A percentile compares a stretch with the other conserved stretches of the same genome.
Evolutionary conservation across 92 coral and sea anemone genomes (phyloP).

Genomic region (Muricea muricata): DNA sequence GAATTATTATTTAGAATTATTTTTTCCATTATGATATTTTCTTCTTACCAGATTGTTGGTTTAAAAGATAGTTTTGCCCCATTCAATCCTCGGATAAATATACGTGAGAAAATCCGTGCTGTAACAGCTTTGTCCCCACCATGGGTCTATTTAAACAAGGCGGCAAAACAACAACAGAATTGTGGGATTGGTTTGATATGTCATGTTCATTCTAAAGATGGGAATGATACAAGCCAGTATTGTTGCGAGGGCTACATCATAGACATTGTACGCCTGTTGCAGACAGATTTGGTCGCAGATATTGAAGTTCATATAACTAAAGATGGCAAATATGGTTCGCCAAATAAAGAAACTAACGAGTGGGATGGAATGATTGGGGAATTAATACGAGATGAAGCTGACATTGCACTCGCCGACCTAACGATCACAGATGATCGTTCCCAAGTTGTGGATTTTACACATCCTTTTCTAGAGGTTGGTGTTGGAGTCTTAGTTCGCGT

Average conservation of each 20-base stretch:
- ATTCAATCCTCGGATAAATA: background rate
- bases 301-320: slow-evolving; percentile 66
- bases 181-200: slow-evolving; percentile 36
- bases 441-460: slow-evolving; percentile 70
- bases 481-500: slow-evolving; percentile 58
- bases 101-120: slow-evolving; percentile 47
- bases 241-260: slow-evolving; percentile 77
- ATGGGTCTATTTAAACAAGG: slow-evolving; percentile 40
- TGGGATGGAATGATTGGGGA: slow-evolving; percentile 89
- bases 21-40: background rate
- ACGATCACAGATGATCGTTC: slow-evolving; percentile 72
- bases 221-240: background rate
- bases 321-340: slow-evolving; percentile 76
- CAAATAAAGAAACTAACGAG: slow-evolving; percentile 46
- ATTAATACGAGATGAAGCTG: slow-evolving; percentile 67
- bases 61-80: background rate
- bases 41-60: background rate
- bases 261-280: slow-evolving; percentile 65
- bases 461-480: slow-evolving; percentile 74
- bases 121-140: slow-evolving; percentile 68
- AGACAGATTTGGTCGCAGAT: slow-evolving; percentile 45
- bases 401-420: slow-evolving; percentile 70
- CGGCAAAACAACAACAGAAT: background rate
- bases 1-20: background rate
- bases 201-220: background rate